Conservation (phyloP, 1,140 invertebrate genomes). For the Helicoverpa zea region DNA sequence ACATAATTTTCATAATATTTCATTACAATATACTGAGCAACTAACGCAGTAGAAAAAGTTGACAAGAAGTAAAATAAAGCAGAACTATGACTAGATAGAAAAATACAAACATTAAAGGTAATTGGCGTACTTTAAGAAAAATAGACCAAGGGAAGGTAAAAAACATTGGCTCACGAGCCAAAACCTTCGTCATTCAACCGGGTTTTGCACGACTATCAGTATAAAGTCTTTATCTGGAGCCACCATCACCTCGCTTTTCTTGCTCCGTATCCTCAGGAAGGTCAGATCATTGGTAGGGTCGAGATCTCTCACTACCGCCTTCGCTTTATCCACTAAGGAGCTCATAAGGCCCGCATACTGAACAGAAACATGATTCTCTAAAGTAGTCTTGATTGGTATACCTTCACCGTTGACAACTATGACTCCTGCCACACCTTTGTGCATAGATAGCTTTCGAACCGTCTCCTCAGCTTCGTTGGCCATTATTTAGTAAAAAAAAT, state of each 20-base stretch:
- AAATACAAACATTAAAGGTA: not conserved
- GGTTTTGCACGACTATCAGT: constrained; percentile 90
- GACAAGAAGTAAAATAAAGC: no score
- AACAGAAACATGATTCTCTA: constrained; percentile 91
- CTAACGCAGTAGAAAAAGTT: no score
- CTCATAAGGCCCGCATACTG: constrained; percentile 91
- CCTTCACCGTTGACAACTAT: constrained; percentile 92
- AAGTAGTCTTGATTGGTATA: constrained; percentile 92
- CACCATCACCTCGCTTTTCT: constrained; percentile 97
- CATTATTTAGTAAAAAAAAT: constrained; percentile 65
- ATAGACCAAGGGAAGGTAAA: not conserved
- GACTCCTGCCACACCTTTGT: constrained; percentile 92
- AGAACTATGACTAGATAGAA: no score
- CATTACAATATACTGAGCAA: no score
- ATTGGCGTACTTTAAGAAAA: not conserved
- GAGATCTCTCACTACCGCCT: constrained; percentile 91
- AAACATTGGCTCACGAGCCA: constrained; percentile 49
- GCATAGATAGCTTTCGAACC: constrained; percentile 89
- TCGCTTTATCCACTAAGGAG: constrained; percentile 90
- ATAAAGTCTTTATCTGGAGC: constrained; percentile 93
- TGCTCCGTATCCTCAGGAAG: constrained; percentile 94
- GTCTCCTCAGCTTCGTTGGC: constrained; percentile 93
- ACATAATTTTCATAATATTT: no score
- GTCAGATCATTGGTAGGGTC: constrained; percentile 94
- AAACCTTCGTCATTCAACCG: constrained; percentile 79